phyloP scores from a whole-genome alignment of 2,888 invertebrate species.

The Strigamia transsilvanica region DNA sequence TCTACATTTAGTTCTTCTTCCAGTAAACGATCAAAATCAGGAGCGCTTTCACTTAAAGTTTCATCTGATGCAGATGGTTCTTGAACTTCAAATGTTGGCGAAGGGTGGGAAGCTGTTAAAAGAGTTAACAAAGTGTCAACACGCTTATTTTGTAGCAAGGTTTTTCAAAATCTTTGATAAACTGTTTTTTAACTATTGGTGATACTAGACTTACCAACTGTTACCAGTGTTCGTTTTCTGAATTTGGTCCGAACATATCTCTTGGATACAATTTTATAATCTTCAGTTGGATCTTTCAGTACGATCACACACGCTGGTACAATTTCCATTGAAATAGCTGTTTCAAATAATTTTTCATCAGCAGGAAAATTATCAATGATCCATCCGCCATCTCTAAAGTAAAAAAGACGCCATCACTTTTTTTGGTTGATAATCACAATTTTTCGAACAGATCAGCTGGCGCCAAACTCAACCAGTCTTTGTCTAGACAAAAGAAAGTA shows the following conservation, averaged over 20 bases:
- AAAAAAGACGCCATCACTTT: no score
- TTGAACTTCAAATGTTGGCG: not conserved
- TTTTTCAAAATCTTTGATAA: no score
- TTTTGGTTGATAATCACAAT: no score
- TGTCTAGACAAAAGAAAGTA: no score
- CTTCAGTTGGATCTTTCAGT: conserved; percentile 1
- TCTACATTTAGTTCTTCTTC: not conserved
- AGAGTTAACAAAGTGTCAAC: not conserved
- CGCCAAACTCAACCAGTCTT: no score
- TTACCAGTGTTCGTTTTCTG: conserved; percentile 1
- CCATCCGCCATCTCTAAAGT: conserved; percentile 10
- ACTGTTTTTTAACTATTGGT: no score
- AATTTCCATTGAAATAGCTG: not conserved
- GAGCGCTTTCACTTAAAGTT: not conserved
- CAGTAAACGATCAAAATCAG: conserved; percentile 9
- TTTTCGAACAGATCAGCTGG: no score
- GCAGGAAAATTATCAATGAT: conserved; percentile 22
- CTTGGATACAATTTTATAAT: conserved; percentile 11
- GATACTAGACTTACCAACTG: not conserved
- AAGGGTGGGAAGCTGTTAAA: not conserved
- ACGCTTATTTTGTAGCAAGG: no score
- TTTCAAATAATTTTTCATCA: conserved; percentile 12
- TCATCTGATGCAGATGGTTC: not conserved
- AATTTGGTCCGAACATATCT: not conserved
- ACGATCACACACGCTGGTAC: not conserved